These are phyloP conservation scores for Hypocryptadius cinnamomeus DNA, from an alignment of 2,113 vertebrate genomes.

Conservation along the genomic window DNA sequence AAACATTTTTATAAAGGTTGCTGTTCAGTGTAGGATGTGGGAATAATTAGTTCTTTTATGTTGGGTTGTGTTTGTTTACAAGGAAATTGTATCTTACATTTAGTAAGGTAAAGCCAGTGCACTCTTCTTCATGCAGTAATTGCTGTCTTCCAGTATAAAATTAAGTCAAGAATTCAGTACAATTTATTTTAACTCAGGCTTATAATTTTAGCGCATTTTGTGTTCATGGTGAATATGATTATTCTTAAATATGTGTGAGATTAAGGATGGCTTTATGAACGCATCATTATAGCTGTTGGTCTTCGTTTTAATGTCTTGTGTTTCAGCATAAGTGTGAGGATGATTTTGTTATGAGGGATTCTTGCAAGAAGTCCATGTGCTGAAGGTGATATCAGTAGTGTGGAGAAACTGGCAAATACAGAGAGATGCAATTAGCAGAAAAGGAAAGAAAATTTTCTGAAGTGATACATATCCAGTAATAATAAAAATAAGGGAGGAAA, in stretches of 20 bases:
- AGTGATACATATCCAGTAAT: neutral
- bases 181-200: neutral
- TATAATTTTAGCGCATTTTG: neutral
- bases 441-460: neutral
- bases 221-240: neutral
- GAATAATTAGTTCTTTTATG: neutral
- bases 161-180: neutral
- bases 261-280: neutral
- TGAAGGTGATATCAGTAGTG: neutral
- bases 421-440: neutral
- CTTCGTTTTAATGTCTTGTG: neutral
- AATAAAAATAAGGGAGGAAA: neutral
- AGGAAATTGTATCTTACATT: neutral
- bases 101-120: neutral
- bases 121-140: neutral
- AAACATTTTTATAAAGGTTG: neutral
- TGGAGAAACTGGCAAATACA: neutral
- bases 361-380: neutral
- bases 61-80: neutral
- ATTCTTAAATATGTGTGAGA: neutral
- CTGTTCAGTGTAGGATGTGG: neutral
- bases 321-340: neutral
- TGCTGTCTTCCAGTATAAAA: neutral
- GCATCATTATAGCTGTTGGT: neutral
- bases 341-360: neutral